phyloP scores from a whole-genome alignment of 2,888 invertebrate species.

The Pyrgus malvae region DNA sequence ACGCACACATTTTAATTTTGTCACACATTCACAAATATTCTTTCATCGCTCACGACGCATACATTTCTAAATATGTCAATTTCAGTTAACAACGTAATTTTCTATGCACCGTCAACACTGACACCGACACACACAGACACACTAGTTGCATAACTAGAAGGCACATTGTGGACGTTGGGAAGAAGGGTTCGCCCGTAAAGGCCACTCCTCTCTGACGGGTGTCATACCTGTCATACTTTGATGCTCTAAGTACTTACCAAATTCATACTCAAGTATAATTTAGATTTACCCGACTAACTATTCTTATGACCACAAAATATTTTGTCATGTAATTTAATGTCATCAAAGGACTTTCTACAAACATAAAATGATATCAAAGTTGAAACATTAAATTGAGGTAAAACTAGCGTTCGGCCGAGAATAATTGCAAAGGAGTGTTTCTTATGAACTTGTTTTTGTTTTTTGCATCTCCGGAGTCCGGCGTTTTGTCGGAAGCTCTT shows the following conservation, averaged over 20 bases:
- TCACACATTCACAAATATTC: no score
- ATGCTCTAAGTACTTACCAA: not conserved
- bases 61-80: no score
- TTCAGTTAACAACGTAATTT: no score
- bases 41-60: no score
- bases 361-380: constrained; percentile 12
- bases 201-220: no score
- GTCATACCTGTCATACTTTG: no score
- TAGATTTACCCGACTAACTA: not conserved
- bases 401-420: constrained; percentile 31
- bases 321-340: not conserved
- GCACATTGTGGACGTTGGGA: no score
- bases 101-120: no score
- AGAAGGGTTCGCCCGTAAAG: no score
- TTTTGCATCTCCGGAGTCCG: constrained; percentile 52
- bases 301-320: constrained; percentile 1
- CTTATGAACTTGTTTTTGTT: constrained; percentile 40
- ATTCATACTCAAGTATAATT: constrained; percentile 2
- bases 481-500: constrained; percentile 62
- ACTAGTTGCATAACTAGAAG: no score
- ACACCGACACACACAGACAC: no score
- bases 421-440: constrained; percentile 35
- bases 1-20: no score
- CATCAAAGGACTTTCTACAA: not conserved
- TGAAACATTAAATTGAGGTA: constrained; percentile 29